These are phyloP conservation scores for Erpetoichthys calabaricus DNA, from an alignment of 2,797 vertebrate species.

Conservation along the genomic window DNA sequence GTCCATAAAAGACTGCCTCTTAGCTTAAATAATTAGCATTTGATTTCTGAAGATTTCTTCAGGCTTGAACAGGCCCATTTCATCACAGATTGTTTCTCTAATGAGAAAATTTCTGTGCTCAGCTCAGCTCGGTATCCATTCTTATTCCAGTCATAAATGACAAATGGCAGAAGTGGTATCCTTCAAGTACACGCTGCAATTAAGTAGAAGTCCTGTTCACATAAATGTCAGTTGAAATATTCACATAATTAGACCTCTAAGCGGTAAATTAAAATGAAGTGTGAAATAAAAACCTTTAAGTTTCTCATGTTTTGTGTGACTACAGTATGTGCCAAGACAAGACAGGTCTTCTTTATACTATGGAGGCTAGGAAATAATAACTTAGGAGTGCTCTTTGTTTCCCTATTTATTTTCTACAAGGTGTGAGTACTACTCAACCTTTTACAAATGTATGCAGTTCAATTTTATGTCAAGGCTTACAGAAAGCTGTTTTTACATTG, in stretches of 20 bases:
- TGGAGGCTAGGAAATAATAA: no score
- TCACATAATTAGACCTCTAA: constrained; percentile 9
- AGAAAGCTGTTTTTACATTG: no score
- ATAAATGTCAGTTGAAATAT: constrained; percentile 12
- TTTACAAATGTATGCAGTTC: no score
- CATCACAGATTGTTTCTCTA: constrained; percentile 15
- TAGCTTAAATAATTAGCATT: no score
- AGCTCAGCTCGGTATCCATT: neutral
- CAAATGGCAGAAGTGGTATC: neutral
- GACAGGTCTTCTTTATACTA: constrained; percentile 1
- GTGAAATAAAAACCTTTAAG: neutral
- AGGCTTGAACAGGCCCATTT: constrained; percentile 15
- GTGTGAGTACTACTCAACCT: no score
- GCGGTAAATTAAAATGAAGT: constrained; percentile 4
- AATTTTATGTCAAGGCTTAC: no score
- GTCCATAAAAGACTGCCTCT: no score
- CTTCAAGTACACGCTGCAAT: constrained; percentile 4
- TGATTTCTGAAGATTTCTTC: constrained; percentile 2
- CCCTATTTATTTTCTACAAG: no score
- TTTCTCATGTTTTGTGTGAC: constrained; percentile 5
- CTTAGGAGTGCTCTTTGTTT: no score
- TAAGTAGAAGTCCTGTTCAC: constrained; percentile 5
- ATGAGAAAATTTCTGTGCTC: constrained; percentile 1
- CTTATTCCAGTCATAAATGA: constrained; percentile 4
- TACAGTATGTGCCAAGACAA: constrained; percentile 5